Conservation (phyloP, 2,113 vertebrate genomes). For the Melospiza georgiana region DNA sequence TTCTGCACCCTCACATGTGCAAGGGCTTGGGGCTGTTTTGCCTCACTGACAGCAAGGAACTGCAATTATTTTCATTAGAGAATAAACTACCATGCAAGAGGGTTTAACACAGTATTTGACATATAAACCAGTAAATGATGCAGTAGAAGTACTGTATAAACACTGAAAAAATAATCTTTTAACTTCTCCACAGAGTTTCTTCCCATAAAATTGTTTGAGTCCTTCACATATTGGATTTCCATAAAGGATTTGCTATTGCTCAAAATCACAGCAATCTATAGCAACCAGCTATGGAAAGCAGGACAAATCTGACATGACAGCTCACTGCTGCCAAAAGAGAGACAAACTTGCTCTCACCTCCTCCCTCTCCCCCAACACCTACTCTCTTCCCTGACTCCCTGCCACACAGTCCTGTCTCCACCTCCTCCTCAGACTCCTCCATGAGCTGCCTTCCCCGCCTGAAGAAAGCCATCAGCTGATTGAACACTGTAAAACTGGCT, state of each 20-base stretch:
- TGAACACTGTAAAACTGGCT: conserved; percentile 48
- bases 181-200: neutral
- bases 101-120: neutral
- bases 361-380: conserved; percentile 52
- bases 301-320: conserved; percentile 50
- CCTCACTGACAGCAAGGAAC: neutral
- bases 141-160: neutral
- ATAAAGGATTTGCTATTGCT: neutral
- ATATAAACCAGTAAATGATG: neutral
- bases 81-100: neutral
- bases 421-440: conserved; percentile 66
- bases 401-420: conserved; percentile 50
- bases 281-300: conserved; percentile 12
- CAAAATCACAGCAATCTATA: neutral
- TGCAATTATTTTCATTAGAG: neutral
- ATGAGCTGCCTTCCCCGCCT: conserved; percentile 30
- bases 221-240: neutral
- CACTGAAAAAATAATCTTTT: neutral
- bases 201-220: neutral
- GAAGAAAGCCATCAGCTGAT: conserved; percentile 55
- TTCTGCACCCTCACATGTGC: neutral
- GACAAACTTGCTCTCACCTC: conserved; percentile 46
- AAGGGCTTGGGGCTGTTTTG: neutral
- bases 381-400: conserved; percentile 28
- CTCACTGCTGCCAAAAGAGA: conserved; percentile 43